phyloP scores from a whole-genome alignment of 1,140 invertebrate species.

The Prorops nasuta region DNA sequence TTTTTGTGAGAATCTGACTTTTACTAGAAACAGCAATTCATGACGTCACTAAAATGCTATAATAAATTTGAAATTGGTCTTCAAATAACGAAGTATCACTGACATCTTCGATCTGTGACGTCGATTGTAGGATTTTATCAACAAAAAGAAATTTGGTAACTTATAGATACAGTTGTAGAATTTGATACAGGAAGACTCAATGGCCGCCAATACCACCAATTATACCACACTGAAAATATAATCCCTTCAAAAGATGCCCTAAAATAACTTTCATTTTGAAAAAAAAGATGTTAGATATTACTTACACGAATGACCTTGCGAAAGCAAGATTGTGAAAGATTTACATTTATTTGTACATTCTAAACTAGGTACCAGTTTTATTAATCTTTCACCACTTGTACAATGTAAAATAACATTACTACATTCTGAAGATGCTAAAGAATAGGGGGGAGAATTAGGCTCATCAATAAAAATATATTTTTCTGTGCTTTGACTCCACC shows the following conservation, averaged over 20 bases:
- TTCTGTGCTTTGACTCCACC: slow-evolving; percentile 69
- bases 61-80: too few species aligned
- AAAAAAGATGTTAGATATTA: too few species aligned
- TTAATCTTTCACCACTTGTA: slow-evolving; percentile 63
- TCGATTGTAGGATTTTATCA: too few species aligned
- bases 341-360: slow-evolving; percentile 68
- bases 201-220: slow-evolving; percentile 82
- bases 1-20: slow-evolving; percentile 1
- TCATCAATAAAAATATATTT: slow-evolving; percentile 72
- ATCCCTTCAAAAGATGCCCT: too few species aligned
- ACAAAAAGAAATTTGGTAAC: slow-evolving; percentile 72
- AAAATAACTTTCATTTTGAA: too few species aligned
- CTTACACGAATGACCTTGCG: slow-evolving; percentile 69
- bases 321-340: slow-evolving; percentile 63
- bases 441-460: slow-evolving; percentile 59
- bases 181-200: slow-evolving; percentile 61
- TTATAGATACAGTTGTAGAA: slow-evolving; percentile 63
- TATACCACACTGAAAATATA: slow-evolving; percentile 73
- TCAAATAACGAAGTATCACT: too few species aligned
- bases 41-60: too few species aligned
- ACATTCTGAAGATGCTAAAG: slow-evolving; percentile 67
- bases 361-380: slow-evolving; percentile 66
- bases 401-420: slow-evolving; percentile 71
- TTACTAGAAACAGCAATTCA: background rate
- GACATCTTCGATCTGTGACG: too few species aligned